Conservation (phyloP, 1,140 invertebrate species). For the Lutraria rhynchaena region DNA sequence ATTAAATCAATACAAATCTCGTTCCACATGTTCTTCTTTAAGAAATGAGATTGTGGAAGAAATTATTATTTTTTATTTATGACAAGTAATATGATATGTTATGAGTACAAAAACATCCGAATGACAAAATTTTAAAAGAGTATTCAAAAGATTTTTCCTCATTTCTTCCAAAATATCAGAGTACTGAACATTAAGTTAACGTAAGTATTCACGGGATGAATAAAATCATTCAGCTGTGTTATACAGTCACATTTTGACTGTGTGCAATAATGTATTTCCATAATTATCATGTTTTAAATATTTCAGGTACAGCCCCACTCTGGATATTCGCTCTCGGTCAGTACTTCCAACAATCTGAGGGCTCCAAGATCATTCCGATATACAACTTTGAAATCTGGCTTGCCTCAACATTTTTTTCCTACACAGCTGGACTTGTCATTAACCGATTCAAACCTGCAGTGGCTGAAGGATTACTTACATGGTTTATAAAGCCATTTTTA, state of each 20-base stretch:
- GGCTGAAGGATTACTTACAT: conserved; percentile 77
- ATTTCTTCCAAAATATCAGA: too few relatives aligned
- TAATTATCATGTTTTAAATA: too few relatives aligned
- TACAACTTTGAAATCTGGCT: conserved; percentile 80
- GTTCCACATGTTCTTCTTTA: background rate
- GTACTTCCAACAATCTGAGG: conserved; percentile 71
- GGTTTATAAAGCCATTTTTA: conserved; percentile 79
- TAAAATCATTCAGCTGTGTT: too few relatives aligned
- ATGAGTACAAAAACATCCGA: too few relatives aligned
- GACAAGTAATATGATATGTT: too few relatives aligned
- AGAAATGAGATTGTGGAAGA: background rate
- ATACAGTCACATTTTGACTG: too few relatives aligned
- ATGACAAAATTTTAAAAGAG: too few relatives aligned
- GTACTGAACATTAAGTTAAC: too few relatives aligned
- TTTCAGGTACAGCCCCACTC: conserved; percentile 77
- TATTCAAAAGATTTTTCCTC: too few relatives aligned
- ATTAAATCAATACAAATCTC: conserved; percentile 39
- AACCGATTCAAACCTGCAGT: conserved; percentile 73
- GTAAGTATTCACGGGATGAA: too few relatives aligned
- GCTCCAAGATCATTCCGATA: conserved; percentile 73
- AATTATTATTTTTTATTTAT: too few relatives aligned
- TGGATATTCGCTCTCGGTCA: conserved; percentile 80
- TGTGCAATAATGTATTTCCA: too few relatives aligned
- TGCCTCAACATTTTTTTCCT: conserved; percentile 74
- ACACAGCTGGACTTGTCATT: conserved; percentile 74